Conservation (phyloP, 1,140 invertebrate species). For the Physella acuta region DNA sequence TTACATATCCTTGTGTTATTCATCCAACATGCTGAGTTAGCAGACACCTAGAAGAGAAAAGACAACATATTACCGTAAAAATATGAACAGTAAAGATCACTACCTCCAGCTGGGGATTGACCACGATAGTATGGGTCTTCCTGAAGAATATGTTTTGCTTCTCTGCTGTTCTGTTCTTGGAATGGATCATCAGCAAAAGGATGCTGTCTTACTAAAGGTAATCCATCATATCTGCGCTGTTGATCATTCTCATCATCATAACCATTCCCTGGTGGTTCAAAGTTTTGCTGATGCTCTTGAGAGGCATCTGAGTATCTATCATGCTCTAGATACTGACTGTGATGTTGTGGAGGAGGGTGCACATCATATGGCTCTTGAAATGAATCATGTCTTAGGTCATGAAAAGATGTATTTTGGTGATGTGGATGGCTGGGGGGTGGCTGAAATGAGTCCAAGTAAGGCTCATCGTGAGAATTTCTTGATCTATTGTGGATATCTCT, state of each 20-base stretch:
- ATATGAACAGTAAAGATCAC: constrained; percentile 27
- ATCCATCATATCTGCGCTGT: constrained; percentile 40
- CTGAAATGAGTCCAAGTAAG: constrained; percentile 16
- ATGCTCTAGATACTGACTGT: constrained; percentile 16
- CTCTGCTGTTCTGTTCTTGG: constrained; percentile 35
- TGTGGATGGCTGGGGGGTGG: constrained; percentile 10
- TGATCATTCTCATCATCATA: background rate
- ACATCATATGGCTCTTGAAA: constrained; percentile 24
- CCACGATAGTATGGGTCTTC: constrained; percentile 63
- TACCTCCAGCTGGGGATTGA: constrained; percentile 63
- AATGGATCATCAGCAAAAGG: constrained; percentile 55
- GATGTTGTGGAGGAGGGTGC: constrained; percentile 11
- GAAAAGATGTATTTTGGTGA: constrained; percentile 18
- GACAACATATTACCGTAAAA: constrained; percentile 27
- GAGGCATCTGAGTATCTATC: constrained; percentile 27
- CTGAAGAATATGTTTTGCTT: constrained; percentile 19
- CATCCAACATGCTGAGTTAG: background rate
- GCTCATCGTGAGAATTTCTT: constrained; percentile 16
- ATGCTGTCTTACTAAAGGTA: constrained; percentile 46
- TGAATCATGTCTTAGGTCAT: constrained; percentile 21
- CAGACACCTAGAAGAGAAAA: background rate
- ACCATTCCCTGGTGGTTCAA: constrained; percentile 16
- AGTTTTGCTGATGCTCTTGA: constrained; percentile 21
- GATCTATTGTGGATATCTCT: constrained; percentile 12
- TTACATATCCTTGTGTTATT: background rate